Base-by-base conservation (phyloP, 2,888 invertebrate genomes). In the Yponomeuta malinellus region DNA sequence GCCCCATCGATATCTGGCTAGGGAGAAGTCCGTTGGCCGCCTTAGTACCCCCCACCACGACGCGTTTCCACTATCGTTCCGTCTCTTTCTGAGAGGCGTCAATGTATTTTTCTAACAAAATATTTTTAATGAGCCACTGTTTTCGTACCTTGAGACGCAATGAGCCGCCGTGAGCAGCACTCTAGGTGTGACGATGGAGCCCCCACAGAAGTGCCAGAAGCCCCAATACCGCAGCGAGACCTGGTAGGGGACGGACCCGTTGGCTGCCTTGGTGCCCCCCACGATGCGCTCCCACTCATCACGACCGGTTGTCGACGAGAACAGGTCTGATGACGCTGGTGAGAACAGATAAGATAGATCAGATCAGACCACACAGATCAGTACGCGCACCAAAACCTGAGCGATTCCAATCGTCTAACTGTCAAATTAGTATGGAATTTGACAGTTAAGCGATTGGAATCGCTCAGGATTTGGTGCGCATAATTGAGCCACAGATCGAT, bases 171-270 rank as follows among this genome's bases (percentile, higher is more conserved):
- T 94, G 12, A 94, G 76, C 37, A 93, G 89, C 3, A 92, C 90
- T 10, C 89, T 79, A 0, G 93, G 89, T 43, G 93, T 92, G 15
- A 94, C 79, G 2, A 94, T 82, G 0, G 94, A 93, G 0, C 94
- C 94, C 0, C 94, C 94, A 74, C 94, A 94, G 78, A 93, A 93
- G 76, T 94, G 94, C 76, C 90, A 87, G 6, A 89, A 83, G 0
- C 89, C 91, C 75, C 84, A 84, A 63, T 86, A 75, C 5, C 94
- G 78, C 1, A 94, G 76, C 0, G 94, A 94, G 0, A 71, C 48
- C 75, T 84, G 84, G 78, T 94, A 93, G 0, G 93, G 93, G 4
- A 86, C 87, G 0, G 92, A 90, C 0, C 93, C 94, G 66, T 87
- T 87, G 0, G 84, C 78, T 0, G 94, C 94, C 71, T 91, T 89